Conservation (phyloP, 2,888 invertebrate genomes). For the Drosophila atripex region DNA sequence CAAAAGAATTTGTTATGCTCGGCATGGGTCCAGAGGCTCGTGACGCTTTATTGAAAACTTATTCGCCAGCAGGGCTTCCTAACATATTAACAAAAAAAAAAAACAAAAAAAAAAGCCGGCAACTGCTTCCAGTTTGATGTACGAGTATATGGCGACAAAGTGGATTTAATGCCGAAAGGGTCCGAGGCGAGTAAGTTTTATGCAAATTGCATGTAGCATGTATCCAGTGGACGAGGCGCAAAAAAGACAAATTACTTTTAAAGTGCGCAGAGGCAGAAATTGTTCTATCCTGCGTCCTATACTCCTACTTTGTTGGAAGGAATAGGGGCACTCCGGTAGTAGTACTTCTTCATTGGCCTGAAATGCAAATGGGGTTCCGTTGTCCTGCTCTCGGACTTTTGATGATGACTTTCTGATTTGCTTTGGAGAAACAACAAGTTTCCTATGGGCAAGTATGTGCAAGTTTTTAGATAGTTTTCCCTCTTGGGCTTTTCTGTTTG, state of each 20-base stretch:
- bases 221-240: slow-evolving; percentile 37
- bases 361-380: slow-evolving; percentile 58
- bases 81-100: slow-evolving; percentile 55
- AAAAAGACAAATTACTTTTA: slow-evolving; percentile 76
- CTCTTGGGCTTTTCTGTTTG: slow-evolving; percentile 60
- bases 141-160: slow-evolving; percentile 50
- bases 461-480: slow-evolving; percentile 50
- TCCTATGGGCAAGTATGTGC: slow-evolving; percentile 45
- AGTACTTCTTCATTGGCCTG: slow-evolving; percentile 48
- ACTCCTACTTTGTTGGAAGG: neutral
- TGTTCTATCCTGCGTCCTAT: slow-evolving; percentile 9
- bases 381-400: slow-evolving; percentile 51
- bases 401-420: slow-evolving; percentile 77
- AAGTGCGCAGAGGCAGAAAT: slow-evolving; percentile 58
- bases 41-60: slow-evolving; percentile 73
- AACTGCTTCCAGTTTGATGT: slow-evolving; percentile 27
- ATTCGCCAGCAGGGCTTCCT: slow-evolving; percentile 59
- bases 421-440: slow-evolving; percentile 69
- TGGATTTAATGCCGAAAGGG: slow-evolving; percentile 67
- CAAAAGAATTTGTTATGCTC: slow-evolving; percentile 45
- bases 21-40: slow-evolving; percentile 10
- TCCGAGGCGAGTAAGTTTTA: slow-evolving; percentile 61
- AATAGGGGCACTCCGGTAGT: slow-evolving; percentile 4
- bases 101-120: slow-evolving; percentile 6
- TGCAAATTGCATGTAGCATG: slow-evolving; percentile 70